Percentiles rank a stretch among this genome's conserved stretches.
phyloP scores from a whole-genome alignment of 2,797 vertebrate species.

The Peromyscus melanophrys region DNA sequence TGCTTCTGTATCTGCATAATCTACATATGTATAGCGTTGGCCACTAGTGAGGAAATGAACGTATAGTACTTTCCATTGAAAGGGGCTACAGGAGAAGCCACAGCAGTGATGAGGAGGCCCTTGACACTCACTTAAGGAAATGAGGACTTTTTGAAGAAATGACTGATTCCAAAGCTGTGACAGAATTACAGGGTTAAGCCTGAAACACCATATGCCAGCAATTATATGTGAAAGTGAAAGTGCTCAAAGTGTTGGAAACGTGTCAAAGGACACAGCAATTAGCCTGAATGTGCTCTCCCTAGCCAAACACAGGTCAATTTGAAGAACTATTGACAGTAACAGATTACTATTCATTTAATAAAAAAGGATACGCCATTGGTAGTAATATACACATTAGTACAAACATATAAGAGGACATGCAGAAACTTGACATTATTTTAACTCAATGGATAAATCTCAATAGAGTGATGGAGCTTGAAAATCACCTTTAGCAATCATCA shows the following conservation, averaged over 20 bases:
- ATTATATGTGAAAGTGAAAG: neutral
- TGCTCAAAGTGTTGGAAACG: neutral
- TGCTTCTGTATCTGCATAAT: neutral
- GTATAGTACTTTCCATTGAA: neutral
- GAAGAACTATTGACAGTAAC: slow-evolving; percentile 2
- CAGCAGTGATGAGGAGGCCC: neutral
- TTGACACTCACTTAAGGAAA: neutral
- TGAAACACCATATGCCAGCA: neutral
- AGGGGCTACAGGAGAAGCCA: neutral
- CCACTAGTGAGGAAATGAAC: neutral
- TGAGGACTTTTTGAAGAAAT: neutral
- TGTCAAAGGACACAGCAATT: neutral
- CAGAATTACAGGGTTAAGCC: neutral
- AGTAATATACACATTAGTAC: neutral
- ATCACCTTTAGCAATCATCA: slow-evolving; percentile 13
- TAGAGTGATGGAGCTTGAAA: neutral
- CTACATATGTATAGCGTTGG: neutral
- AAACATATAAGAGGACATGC: neutral
- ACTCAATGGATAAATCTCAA: neutral
- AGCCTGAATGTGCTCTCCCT: neutral
- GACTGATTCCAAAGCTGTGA: neutral
- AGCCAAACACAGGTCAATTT: neutral
- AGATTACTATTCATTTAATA: neutral
- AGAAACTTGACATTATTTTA: neutral
- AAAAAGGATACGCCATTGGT: neutral